These are phyloP conservation scores for Glaucidium brasilianum DNA, from an alignment of 2,113 vertebrate genomes.

Conservation along the genomic window DNA sequence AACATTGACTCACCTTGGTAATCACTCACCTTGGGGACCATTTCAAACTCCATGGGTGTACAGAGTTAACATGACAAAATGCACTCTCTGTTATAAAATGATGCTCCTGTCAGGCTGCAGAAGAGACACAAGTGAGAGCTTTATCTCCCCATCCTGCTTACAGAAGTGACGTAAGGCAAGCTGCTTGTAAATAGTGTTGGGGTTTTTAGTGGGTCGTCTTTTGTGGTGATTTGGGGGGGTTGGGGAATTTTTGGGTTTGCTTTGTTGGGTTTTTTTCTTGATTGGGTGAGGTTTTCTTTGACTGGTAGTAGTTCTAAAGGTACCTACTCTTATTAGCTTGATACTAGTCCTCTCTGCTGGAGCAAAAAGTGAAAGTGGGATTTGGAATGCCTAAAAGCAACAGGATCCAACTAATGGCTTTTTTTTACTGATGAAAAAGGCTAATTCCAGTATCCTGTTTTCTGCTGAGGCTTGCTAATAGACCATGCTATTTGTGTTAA, in stretches of 20 bases:
- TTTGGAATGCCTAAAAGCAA: background rate
- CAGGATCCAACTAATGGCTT: background rate
- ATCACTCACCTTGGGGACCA: background rate
- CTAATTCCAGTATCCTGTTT: background rate
- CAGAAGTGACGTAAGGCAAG: background rate
- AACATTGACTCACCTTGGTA: background rate
- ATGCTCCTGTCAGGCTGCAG: background rate
- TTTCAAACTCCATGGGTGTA: background rate
- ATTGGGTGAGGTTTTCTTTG: background rate
- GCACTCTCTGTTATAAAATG: background rate
- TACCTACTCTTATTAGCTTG: background rate
- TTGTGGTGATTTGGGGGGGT: background rate
- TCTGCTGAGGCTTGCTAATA: background rate
- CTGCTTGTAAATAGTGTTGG: background rate
- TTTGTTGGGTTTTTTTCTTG: background rate
- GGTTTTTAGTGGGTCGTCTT: background rate
- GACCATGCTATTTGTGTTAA: background rate
- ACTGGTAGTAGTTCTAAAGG: background rate
- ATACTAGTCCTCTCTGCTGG: background rate
- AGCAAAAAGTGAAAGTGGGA: background rate
- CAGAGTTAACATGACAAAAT: background rate
- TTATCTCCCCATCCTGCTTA: background rate
- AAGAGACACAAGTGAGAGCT: background rate
- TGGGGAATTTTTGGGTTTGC: background rate
- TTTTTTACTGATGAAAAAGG: background rate